Evolutionary conservation across 2,888 invertebrate species (phyloP).

Genomic region (Heteromurus nitidus): DNA sequence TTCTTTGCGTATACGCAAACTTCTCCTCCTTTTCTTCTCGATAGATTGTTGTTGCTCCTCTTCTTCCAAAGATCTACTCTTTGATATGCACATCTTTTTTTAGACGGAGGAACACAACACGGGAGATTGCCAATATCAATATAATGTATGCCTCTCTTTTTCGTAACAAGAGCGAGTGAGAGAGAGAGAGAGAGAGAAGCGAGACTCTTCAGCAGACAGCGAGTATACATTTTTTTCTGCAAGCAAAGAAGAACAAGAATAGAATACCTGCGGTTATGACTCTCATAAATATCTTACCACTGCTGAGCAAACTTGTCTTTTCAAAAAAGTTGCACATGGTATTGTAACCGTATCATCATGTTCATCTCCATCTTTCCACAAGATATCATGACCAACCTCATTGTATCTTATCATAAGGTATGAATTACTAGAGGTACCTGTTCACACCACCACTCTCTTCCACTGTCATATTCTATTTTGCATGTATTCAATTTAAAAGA

Average conservation of each 20-base stretch:
- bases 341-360: slow-evolving; percentile 43
- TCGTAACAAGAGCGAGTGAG: no score
- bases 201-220: not conserved
- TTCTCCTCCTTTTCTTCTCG: no score
- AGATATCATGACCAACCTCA: slow-evolving; percentile 49
- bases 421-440: not conserved
- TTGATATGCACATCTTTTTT: slow-evolving; percentile 42
- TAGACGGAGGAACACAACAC: not conserved
- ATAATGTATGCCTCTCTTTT: not conserved
- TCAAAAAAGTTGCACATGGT: slow-evolving; percentile 36
- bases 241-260: slow-evolving; percentile 17
- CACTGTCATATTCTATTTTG: no score
- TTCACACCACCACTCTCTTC: not conserved
- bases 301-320: slow-evolving; percentile 47
- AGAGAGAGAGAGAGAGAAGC: no score
- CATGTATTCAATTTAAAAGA: no score
- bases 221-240: slow-evolving; percentile 22
- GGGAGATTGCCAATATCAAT: slow-evolving; percentile 8
- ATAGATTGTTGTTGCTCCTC: slow-evolving; percentile 19
- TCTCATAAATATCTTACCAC: slow-evolving; percentile 49
- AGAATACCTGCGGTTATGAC: slow-evolving; percentile 45
- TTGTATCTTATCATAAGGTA: slow-evolving; percentile 33
- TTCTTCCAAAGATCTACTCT: slow-evolving; percentile 13
- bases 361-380: slow-evolving; percentile 31
- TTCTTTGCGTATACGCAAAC: no score